Percentiles rank a stretch among this genome's conserved stretches.
Conservation (phyloP, 2,797 vertebrate species). For the Yasuhikotakia modesta region DNA sequence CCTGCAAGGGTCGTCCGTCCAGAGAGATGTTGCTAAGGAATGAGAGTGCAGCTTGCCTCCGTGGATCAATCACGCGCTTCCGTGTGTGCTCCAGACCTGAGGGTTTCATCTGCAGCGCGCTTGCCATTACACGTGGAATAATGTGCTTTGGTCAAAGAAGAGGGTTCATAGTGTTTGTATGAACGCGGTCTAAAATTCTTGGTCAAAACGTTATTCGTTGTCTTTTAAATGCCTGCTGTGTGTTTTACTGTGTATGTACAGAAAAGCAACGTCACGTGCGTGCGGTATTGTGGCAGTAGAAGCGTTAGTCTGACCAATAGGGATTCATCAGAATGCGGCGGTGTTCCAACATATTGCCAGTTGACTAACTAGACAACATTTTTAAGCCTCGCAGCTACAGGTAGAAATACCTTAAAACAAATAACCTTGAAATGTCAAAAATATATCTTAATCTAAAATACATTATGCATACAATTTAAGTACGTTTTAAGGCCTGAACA, state of each 20-base stretch:
- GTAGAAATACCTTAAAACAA: too few relatives aligned
- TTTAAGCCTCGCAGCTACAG: background rate
- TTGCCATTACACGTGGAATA: constrained; percentile 54
- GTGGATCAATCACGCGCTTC: constrained; percentile 86
- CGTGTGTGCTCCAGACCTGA: constrained; percentile 77
- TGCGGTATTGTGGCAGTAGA: constrained; percentile 77
- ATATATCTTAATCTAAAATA: too few relatives aligned
- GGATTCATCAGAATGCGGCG: constrained; percentile 61
- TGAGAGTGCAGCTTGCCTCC: constrained; percentile 92
- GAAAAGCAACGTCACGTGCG: constrained; percentile 86
- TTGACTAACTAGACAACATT: constrained; percentile 14
- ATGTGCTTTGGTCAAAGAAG: constrained; percentile 32
- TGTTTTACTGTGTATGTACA: constrained; percentile 62
- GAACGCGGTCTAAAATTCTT: constrained; percentile 29
- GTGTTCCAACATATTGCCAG: background rate
- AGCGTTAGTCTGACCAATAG: constrained; percentile 81
- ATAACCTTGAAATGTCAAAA: too few relatives aligned
- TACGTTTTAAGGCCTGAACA: too few relatives aligned
- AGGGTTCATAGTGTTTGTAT: constrained; percentile 69
- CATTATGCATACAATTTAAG: too few relatives aligned
- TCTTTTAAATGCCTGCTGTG: constrained; percentile 66
- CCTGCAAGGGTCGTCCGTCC: constrained; percentile 88
- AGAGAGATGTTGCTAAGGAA: constrained; percentile 96
- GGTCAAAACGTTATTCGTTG: constrained; percentile 68
- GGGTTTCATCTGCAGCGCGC: constrained; percentile 77